Evolutionary conservation across 2,113 vertebrate genomes (phyloP).

Genomic region (Thomomys bottae): DNA sequence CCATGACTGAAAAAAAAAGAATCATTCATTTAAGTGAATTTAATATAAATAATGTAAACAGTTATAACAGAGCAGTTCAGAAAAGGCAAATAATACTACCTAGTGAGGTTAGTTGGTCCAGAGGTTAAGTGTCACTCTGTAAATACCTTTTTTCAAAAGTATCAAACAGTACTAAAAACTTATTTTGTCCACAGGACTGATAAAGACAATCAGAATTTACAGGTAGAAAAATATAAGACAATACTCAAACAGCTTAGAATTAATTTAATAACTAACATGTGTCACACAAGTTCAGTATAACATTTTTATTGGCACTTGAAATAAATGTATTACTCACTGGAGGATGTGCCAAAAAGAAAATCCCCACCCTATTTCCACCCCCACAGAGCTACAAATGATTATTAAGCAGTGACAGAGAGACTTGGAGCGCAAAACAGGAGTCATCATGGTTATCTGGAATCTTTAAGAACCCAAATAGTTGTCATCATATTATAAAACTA

Average conservation of each 20-base stretch:
- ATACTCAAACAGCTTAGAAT: slow-evolving; percentile 56
- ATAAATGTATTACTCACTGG: slow-evolving; percentile 79
- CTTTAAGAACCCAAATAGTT: slow-evolving; percentile 28
- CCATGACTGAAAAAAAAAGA: no score
- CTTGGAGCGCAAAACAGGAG: slow-evolving; percentile 72
- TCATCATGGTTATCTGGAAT: slow-evolving; percentile 61
- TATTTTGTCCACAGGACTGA: slow-evolving; percentile 47
- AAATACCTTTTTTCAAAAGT: slow-evolving; percentile 33
- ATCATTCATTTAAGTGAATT: background rate
- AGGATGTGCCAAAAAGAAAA: slow-evolving; percentile 73
- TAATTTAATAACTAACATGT: slow-evolving; percentile 76
- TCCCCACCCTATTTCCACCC: slow-evolving; percentile 77
- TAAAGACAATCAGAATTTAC: slow-evolving; percentile 46
- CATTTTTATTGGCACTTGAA: slow-evolving; percentile 79
- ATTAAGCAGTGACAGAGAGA: slow-evolving; percentile 72
- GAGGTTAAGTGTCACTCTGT: background rate
- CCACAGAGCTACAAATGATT: slow-evolving; percentile 68
- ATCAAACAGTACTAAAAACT: background rate
- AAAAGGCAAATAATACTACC: slow-evolving; percentile 20
- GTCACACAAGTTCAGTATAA: slow-evolving; percentile 74
- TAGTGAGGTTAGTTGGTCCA: background rate
- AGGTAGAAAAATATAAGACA: slow-evolving; percentile 51
- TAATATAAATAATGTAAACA: slow-evolving; percentile 23
- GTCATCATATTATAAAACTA: slow-evolving; percentile 24
- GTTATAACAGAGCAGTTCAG: background rate